Evolutionary conservation across 2,113 vertebrate genomes (phyloP).

Genomic region (Ameiurus melas): DNA sequence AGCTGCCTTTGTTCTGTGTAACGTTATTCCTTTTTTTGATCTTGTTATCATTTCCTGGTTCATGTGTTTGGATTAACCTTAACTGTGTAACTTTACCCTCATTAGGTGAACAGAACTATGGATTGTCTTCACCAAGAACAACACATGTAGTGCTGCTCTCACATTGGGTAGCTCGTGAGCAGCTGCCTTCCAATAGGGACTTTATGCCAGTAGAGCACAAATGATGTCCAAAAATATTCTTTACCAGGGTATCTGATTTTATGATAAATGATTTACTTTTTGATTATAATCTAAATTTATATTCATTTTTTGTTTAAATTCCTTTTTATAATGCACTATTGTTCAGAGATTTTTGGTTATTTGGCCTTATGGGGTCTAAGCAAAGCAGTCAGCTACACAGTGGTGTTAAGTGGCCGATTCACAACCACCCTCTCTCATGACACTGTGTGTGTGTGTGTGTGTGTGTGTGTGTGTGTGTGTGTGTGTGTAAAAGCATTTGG

Average conservation of each 20-base stretch:
- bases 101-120: background rate
- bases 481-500: background rate
- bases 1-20: too few relatives aligned
- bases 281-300: background rate
- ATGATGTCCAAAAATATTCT: background rate
- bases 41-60: too few relatives aligned
- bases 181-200: background rate
- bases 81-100: background rate
- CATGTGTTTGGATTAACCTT: too few relatives aligned
- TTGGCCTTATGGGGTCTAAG: background rate
- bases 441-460: background rate
- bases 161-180: background rate
- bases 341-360: background rate
- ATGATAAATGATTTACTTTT: background rate
- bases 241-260: background rate
- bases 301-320: background rate
- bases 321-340: background rate
- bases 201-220: background rate
- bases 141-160: background rate
- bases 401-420: background rate
- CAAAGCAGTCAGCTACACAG: background rate
- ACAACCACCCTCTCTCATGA: background rate
- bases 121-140: background rate
- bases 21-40: too few relatives aligned
- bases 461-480: background rate